Conservation (phyloP, 1,140 invertebrate genomes). For the Drosophila kepulauana region DNA sequence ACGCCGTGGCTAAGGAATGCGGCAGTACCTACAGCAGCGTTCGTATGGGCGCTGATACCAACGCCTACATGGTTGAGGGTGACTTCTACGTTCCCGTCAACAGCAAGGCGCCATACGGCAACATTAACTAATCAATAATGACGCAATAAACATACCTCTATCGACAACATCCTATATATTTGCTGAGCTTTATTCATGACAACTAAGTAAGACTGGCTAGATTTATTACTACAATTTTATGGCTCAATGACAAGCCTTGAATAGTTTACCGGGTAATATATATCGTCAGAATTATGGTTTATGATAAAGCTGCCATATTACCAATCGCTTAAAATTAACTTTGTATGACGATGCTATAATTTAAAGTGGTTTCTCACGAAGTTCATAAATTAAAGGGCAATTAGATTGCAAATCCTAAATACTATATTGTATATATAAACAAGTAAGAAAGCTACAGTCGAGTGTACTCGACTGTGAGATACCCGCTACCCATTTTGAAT, state of each 20-base stretch:
- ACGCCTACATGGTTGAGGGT: constrained; percentile 76
- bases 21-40: constrained; percentile 66
- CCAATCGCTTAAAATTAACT: background rate
- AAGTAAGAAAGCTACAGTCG: too few species aligned
- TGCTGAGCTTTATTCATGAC: constrained; percentile 1
- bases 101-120: constrained; percentile 78
- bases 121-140: constrained; percentile 61
- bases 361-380: background rate
- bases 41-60: constrained; percentile 85
- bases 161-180: constrained; percentile 7
- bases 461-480: too few species aligned
- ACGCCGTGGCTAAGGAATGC: constrained; percentile 52
- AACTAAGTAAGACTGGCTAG: background rate
- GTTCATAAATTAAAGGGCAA: constrained; percentile 11
- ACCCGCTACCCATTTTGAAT: too few species aligned
- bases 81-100: constrained; percentile 68
- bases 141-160: constrained; percentile 34
- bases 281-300: background rate
- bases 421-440: too few species aligned
- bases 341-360: background rate
- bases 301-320: constrained; percentile 8
- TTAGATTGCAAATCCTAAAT: too few species aligned
- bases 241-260: constrained; percentile 29
- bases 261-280: background rate
- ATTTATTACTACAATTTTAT: constrained; percentile 6